Conservation (phyloP, 2,797 vertebrate species). For the Anableps anableps region DNA sequence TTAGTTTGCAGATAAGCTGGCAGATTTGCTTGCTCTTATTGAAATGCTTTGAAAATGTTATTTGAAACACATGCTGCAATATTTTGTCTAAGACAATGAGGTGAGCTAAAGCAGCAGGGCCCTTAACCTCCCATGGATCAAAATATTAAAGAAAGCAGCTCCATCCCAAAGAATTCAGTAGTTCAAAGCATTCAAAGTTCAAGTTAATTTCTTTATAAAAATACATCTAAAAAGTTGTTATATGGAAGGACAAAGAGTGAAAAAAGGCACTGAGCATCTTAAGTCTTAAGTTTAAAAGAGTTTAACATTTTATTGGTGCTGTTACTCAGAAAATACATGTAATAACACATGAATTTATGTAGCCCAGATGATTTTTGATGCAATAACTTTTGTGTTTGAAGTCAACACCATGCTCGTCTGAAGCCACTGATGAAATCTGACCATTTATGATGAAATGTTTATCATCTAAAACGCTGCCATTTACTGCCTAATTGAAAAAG, state of each 20-base stretch:
- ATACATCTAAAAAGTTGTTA: background rate
- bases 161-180: background rate
- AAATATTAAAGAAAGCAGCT: constrained; percentile 34
- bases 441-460: constrained; percentile 43
- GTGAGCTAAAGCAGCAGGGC: constrained; percentile 25
- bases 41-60: constrained; percentile 42
- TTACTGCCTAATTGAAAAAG: constrained; percentile 68
- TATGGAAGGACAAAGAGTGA: constrained; percentile 7
- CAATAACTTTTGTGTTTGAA: constrained; percentile 35
- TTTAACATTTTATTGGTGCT: constrained; percentile 47
- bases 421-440: constrained; percentile 30
- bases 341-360: constrained; percentile 50
- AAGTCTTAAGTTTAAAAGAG: constrained; percentile 8
- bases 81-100: constrained; percentile 39
- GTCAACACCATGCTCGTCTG: constrained; percentile 4
- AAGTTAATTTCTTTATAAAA: background rate
- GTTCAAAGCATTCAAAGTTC: background rate
- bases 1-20: constrained; percentile 42
- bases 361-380: constrained; percentile 49
- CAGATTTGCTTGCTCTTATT: constrained; percentile 24
- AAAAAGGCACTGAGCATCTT: background rate
- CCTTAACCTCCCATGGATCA: constrained; percentile 21
- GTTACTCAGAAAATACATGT: constrained; percentile 50
- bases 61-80: constrained; percentile 38
- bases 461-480: constrained; percentile 46